A percentile compares a stretch with the other conserved stretches of the same genome.
Evolutionary conservation across 2,797 vertebrate species (phyloP).

Genomic region (Anisognathus igniventris): DNA sequence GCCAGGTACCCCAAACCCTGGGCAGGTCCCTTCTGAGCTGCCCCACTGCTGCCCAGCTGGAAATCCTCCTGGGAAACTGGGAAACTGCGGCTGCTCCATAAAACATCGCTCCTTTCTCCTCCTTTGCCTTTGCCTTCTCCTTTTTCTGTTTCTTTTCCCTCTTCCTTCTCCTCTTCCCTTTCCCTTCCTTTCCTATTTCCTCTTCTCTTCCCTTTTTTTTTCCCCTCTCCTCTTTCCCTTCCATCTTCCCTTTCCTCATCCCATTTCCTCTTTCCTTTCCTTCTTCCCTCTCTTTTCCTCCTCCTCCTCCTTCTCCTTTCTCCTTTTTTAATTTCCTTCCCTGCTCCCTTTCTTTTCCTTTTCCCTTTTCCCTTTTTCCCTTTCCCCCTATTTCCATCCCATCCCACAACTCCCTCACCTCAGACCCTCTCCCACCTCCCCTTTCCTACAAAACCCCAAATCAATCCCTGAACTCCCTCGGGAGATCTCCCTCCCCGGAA

Average conservation of each 20-base stretch:
- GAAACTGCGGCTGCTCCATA: rapidly evolving
- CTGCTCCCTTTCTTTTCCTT: no score
- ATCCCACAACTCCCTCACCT: neutral
- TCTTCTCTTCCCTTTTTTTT: neutral
- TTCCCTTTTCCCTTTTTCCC: no score
- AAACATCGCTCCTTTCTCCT: rapidly evolving
- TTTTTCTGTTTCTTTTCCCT: neutral
- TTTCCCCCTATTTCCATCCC: neutral
- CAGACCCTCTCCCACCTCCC: neutral
- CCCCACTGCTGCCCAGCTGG: no score
- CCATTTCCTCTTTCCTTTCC: neutral
- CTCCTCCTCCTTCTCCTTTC: no score
- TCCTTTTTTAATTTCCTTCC: no score
- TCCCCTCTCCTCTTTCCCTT: neutral
- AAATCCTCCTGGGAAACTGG: neutral
- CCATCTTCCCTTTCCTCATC: neutral
- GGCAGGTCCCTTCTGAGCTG: neutral
- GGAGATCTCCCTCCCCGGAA: neutral
- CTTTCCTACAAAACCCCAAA: neutral
- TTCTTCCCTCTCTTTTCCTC: no score
- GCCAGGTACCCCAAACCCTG: no score
- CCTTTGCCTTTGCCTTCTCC: neutral
- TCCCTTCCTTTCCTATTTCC: neutral
- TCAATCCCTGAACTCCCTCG: neutral
- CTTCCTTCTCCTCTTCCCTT: neutral